Evolutionary conservation across 2,113 vertebrate genomes (phyloP).

Genomic region (Myrmecobius fasciatus): DNA sequence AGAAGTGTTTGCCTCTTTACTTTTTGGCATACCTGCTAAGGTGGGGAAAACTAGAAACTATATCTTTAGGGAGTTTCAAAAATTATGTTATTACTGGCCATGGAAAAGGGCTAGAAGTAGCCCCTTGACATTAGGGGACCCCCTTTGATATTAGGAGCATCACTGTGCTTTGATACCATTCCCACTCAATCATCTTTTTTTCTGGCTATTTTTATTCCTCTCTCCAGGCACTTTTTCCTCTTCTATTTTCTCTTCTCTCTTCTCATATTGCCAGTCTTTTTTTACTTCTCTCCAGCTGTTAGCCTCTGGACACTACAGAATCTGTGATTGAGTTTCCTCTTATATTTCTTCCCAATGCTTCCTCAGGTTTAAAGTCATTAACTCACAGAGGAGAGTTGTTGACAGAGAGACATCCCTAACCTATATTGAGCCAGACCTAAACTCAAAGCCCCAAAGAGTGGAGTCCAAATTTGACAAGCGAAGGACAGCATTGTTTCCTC

Average conservation of each 20-base stretch:
- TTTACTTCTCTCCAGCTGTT: conserved; percentile 46
- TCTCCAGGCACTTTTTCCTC: background rate
- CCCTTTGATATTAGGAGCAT: background rate
- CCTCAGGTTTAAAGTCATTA: background rate
- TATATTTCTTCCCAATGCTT: background rate
- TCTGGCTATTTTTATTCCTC: background rate
- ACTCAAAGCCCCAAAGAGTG: background rate
- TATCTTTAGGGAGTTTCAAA: background rate
- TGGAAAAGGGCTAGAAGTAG: background rate
- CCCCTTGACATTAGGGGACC: background rate
- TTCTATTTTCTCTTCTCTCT: background rate
- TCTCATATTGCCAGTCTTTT: background rate
- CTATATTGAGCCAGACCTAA: background rate
- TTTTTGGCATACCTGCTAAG: background rate
- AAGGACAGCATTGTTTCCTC: background rate
- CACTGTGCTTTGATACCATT: background rate
- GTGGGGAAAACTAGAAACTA: background rate
- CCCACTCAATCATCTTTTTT: background rate
- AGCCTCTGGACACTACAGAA: conserved; percentile 38
- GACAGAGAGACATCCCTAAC: background rate
- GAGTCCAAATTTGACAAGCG: background rate
- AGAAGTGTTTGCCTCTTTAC: background rate
- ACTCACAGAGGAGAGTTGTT: background rate
- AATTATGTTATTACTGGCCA: background rate
- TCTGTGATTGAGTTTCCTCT: background rate